A percentile compares a stretch with the other conserved stretches of the same genome.
Conservation (phyloP, 1,140 invertebrate genomes). For the Danaus melanippus region DNA sequence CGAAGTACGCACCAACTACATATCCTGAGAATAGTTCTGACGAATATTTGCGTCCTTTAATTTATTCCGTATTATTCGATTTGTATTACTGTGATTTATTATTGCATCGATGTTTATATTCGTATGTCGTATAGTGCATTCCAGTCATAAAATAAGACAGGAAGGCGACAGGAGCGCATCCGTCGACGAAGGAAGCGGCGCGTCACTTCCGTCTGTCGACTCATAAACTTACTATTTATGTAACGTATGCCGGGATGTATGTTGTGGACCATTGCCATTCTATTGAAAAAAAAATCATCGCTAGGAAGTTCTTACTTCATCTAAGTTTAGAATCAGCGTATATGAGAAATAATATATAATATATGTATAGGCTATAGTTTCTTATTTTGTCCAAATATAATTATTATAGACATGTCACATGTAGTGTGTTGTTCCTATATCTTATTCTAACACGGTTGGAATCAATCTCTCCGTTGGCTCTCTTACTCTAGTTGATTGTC, state of each 20-base stretch:
- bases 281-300: no score
- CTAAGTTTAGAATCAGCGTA: no score
- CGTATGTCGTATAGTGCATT: constrained; percentile 9
- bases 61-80: background rate
- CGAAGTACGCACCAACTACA: constrained; percentile 22
- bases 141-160: constrained; percentile 26
- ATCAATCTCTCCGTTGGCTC: no score
- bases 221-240: constrained; percentile 28
- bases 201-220: constrained; percentile 27
- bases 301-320: no score
- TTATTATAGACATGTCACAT: no score
- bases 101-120: constrained; percentile 8
- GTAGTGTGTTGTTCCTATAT: no score
- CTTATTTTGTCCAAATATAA: no score
- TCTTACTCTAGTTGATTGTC: no score
- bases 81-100: background rate
- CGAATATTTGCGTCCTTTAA: constrained; percentile 2
- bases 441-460: no score
- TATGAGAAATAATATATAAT: no score
- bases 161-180: constrained; percentile 40
- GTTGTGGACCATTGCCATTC: no score
- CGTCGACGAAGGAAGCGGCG: constrained; percentile 36
- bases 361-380: no score
- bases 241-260: constrained; percentile 1
- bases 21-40: constrained; percentile 16